Percentiles rank a stretch among this genome's conserved stretches.
Conservation (phyloP, 2,113 vertebrate genomes). For the Euleptes europaea region DNA sequence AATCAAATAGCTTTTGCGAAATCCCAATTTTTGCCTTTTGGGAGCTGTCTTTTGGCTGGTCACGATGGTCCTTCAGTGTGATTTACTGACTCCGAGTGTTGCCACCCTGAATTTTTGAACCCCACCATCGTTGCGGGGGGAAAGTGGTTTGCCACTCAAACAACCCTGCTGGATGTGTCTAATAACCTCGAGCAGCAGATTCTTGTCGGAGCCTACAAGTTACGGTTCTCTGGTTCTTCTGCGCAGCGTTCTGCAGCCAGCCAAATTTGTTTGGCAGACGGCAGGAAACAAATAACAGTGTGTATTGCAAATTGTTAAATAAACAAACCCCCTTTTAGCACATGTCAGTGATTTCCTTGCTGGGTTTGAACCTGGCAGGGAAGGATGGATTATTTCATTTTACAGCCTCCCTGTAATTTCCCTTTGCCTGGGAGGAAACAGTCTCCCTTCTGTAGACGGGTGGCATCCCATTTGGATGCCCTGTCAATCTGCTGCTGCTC, state of each 20-base stretch:
- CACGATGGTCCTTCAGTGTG: background rate
- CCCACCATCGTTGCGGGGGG: no score
- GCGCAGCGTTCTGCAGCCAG: background rate
- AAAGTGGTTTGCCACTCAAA: background rate
- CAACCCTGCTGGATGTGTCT: background rate
- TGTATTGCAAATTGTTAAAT: background rate
- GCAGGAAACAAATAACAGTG: background rate
- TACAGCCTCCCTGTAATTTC: background rate
- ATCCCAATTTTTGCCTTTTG: background rate
- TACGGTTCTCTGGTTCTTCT: background rate
- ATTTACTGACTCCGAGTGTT: background rate
- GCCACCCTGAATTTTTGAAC: background rate
- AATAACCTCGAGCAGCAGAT: background rate
- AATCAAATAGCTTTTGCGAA: background rate
- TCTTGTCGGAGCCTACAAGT: background rate
- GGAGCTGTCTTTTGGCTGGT: background rate
- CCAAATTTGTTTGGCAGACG: background rate
- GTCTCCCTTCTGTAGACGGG: no score
- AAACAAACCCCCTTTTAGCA: background rate
- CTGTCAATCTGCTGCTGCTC: background rate
- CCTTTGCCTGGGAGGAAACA: background rate
- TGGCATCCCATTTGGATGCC: background rate
- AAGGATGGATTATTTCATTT: conserved; percentile 9
- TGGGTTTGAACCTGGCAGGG: background rate
- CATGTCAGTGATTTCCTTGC: background rate